Evolutionary conservation across 2,113 vertebrate species (phyloP).

Genomic region (Astur gentilis): DNA sequence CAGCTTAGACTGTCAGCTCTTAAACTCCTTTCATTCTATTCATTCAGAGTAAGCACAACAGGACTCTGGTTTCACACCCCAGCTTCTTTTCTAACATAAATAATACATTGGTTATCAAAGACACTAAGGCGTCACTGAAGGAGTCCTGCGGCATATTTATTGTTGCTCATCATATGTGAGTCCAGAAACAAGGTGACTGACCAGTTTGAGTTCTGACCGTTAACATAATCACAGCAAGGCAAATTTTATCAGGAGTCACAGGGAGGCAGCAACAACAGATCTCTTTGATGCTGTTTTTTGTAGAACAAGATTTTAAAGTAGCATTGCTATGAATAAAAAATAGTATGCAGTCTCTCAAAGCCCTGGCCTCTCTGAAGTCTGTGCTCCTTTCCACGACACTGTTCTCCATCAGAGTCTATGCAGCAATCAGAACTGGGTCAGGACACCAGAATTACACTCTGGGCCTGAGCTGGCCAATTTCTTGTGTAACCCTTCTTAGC

Average conservation of each 20-base stretch:
- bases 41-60: not conserved
- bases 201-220: not conserved
- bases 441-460: not conserved
- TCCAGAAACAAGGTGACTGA: not conserved
- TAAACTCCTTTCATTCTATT: not conserved
- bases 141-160: not conserved
- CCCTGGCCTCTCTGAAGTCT: not conserved
- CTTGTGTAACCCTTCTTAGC: not conserved
- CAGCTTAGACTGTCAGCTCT: not conserved
- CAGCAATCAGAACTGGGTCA: not conserved
- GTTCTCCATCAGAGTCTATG: not conserved
- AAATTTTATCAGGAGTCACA: not conserved
- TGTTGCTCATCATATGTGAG: not conserved
- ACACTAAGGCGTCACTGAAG: not conserved
- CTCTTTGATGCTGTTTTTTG: not conserved
- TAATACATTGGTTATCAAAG: not conserved
- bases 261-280: not conserved
- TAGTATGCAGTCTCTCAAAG: not conserved
- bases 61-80: conserved; percentile 11
- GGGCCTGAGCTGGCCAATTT: not conserved
- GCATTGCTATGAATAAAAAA: not conserved
- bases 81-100: not conserved
- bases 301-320: not conserved
- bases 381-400: not conserved
- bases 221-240: not conserved